These are phyloP conservation scores for Glossophaga mutica DNA, from an alignment of 2,797 vertebrate genomes.

Conservation along the genomic window DNA sequence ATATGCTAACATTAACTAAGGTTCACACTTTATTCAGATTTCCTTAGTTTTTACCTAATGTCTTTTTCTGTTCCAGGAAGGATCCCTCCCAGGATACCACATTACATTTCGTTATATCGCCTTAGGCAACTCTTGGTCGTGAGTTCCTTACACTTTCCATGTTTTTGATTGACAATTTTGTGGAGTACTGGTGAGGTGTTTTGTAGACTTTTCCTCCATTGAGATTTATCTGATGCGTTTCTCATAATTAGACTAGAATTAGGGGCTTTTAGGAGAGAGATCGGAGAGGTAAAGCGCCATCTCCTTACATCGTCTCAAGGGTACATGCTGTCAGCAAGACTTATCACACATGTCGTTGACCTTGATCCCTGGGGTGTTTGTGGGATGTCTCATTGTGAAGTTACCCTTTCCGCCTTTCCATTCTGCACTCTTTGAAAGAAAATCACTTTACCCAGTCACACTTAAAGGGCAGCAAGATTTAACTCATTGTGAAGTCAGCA, in stretches of 20 bases:
- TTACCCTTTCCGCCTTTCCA: background rate
- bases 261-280: background rate
- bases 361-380: background rate
- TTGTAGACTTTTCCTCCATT: background rate
- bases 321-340: background rate
- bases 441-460: background rate
- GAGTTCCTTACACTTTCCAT: background rate
- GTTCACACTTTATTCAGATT: background rate
- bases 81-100: background rate
- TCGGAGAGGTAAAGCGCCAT: background rate
- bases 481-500: constrained; percentile 4
- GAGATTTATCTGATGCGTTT: background rate
- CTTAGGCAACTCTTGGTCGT: background rate
- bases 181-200: background rate
- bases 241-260: background rate
- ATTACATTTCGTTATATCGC: background rate
- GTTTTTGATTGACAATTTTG: constrained; percentile 7
- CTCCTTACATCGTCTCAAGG: background rate
- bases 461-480: background rate
- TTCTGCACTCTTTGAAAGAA: background rate
- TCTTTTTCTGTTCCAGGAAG: background rate
- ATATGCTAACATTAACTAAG: background rate
- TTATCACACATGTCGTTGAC: background rate
- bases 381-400: background rate
- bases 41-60: background rate